Evolutionary conservation across 2,113 vertebrate genomes (phyloP), one percentile per base, ranked within the genome.

Genomic region (Illadopsis cleaveri): DNA sequence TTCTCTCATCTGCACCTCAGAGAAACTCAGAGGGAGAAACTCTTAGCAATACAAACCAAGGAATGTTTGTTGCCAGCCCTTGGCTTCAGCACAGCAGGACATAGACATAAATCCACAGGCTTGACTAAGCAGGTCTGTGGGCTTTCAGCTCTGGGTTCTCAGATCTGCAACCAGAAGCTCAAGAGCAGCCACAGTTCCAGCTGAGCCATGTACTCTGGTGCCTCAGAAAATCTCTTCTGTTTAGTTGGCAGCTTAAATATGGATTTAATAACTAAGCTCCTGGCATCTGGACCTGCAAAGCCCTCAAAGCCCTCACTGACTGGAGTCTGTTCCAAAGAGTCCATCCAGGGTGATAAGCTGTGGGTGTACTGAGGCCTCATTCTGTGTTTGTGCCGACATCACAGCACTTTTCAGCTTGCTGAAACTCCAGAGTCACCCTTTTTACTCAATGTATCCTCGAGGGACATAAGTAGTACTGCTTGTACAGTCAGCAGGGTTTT

Each of bases 111-210:
- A 93, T 48, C 60, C 17, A 89, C 51, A 44, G 75, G 71, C 60
- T 33, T 51, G 40, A 48, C 64, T 51, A 30, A 92, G 85, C 68
- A 92, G 60, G 35, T 40, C 75, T 78, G 58, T 1, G 4, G 68
- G 76, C 64, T 93, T 95, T 93, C 57, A 83, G 2, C 69, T 84
- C 54, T 30, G 27, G 18, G 9, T 75, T 94, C 86, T 94, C 72
- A 96, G 89, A 86, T 84, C 64, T 30, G 57, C 45, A 69, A 81
- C 48, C 82, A 96, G 82, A 94, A 86, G 65, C 76, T 71, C 69
- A 71, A 64, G 20, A 81, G 80, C 82, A 89, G 37, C 45, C 65
- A 84, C 23, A 72, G 22, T 35, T 84, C n/a, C 64, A 79, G 48
- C 6, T 79, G 69, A 92, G 68, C 61, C 17, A 37, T 13, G 27